Percentiles rank a stretch among this genome's conserved stretches.
phyloP scores from a whole-genome alignment of 1,140 invertebrate species.

The Aethina tumida region DNA sequence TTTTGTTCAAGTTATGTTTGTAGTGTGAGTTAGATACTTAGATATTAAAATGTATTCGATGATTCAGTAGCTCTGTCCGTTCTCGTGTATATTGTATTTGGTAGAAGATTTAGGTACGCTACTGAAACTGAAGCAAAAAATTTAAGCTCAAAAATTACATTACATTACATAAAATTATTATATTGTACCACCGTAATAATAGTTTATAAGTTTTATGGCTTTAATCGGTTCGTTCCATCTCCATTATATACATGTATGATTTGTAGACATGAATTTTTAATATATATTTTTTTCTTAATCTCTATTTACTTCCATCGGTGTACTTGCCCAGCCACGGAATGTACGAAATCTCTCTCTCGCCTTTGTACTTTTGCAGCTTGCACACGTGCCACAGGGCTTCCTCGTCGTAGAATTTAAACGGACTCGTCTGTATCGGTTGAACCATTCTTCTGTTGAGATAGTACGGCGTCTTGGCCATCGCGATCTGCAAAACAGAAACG shows the following conservation, averaged over 20 bases:
- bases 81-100: conserved; percentile 19
- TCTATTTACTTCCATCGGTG: conserved; percentile 12
- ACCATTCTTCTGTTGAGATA: conserved; percentile 17
- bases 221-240: conserved; percentile 24
- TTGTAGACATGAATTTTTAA: conserved; percentile 25
- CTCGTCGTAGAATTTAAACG: conserved; percentile 25
- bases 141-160: conserved; percentile 24
- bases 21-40: conserved; percentile 8
- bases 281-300: conserved; percentile 27
- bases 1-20: conserved; percentile 14
- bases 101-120: conserved; percentile 21
- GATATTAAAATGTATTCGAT: conserved; percentile 15
- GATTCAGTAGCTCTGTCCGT: conserved; percentile 22
- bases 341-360: conserved; percentile 17
- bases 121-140: conserved; percentile 27
- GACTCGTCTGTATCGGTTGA: conserved; percentile 3
- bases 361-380: conserved; percentile 18
- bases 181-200: too few relatives aligned
- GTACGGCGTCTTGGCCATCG: conserved; percentile 18
- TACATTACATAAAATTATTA: conserved; percentile 18
- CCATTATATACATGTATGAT: conserved; percentile 17
- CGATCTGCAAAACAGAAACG: conserved; percentile 16
- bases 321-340: conserved; percentile 20
- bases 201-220: conserved; percentile 24
- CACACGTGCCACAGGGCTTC: conserved; percentile 10